Base-by-base conservation (phyloP, 2,888 invertebrate genomes). In the Harpagoxenus sublaevis region DNA sequence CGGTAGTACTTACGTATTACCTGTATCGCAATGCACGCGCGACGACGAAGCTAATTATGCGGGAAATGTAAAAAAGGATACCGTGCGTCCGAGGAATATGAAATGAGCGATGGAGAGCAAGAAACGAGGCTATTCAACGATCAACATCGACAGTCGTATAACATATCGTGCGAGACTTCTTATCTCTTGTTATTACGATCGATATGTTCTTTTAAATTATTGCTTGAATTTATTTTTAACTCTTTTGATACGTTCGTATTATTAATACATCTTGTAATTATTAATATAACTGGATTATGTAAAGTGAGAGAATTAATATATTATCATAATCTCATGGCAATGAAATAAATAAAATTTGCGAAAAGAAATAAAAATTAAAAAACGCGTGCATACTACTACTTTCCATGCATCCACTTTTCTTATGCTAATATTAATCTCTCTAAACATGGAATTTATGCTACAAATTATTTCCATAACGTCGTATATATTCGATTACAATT, bases 111-210 rank as follows among this genome's bases (percentile, higher is more conserved):
- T 84, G 75, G 74, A 63, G 55, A 77, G 10, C 60, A 70, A 84
- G 85, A 84, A 84, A 84, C 60, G 60, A 70, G 78, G 74, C 62
- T 78, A 75, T 82, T 87, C 74, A 71, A 84, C 62, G 79, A 60
- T 42, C 70, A 28, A 55, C 74, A 60, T 65, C 66, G 71, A 35
- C 70, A 66, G 31, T 84, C 39, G 62, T 45, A 62, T 84, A 85
- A 86, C 62, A 68, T 84, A 71, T 35, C 68, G 35, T 28, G 65
- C 62, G 63, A 42, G 39, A 28, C 66, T 83, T 73, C 31, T 84
- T 82, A 66, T 48, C 68, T 51, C 57, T 48, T 86, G 60, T 82
- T 85, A 57, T 75, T 73, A 62, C 70, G 15, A 23, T 45, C 75
- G 63, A 85, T 35, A 48, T 23, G 9, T 57, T 53, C 39, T 63